Evolutionary conservation across 2,113 vertebrate genomes (phyloP).

Genomic region (Xyliphius kryptos): DNA sequence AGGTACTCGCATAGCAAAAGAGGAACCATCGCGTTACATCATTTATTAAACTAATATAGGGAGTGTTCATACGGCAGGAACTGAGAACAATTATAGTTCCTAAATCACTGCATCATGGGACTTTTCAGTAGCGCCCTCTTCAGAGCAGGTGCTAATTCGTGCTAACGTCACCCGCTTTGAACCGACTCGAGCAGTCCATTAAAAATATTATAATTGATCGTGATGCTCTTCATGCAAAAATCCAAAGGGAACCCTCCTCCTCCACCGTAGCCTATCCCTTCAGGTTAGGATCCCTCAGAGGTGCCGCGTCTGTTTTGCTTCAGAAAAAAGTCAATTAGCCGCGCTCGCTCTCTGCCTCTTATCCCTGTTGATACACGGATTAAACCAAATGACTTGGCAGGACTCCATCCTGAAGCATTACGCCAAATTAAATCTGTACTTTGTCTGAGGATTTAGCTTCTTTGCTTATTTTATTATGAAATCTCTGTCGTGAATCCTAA

Average conservation of each 20-base stretch:
- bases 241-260: not conserved
- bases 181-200: no score
- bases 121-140: no score
- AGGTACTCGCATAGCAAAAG: no score
- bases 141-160: no score
- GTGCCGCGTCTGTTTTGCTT: conserved; percentile 40
- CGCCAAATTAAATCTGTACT: conserved; percentile 59
- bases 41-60: no score
- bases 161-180: no score
- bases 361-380: conserved; percentile 62
- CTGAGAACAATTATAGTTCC: no score
- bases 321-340: conserved; percentile 46
- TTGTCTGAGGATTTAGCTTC: conserved; percentile 53
- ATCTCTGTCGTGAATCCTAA: conserved; percentile 54
- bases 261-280: not conserved
- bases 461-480: conserved; percentile 51
- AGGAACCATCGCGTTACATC: no score
- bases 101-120: no score
- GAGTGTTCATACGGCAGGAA: no score
- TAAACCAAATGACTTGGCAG: conserved; percentile 53
- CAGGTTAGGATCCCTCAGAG: conserved; percentile 35
- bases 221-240: no score
- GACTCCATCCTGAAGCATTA: conserved; percentile 54
- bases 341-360: conserved; percentile 22
- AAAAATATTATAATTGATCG: no score